These are phyloP conservation scores for Micoletzkya japonica DNA, from an alignment of 2,888 invertebrate species.

Conservation along the genomic window DNA sequence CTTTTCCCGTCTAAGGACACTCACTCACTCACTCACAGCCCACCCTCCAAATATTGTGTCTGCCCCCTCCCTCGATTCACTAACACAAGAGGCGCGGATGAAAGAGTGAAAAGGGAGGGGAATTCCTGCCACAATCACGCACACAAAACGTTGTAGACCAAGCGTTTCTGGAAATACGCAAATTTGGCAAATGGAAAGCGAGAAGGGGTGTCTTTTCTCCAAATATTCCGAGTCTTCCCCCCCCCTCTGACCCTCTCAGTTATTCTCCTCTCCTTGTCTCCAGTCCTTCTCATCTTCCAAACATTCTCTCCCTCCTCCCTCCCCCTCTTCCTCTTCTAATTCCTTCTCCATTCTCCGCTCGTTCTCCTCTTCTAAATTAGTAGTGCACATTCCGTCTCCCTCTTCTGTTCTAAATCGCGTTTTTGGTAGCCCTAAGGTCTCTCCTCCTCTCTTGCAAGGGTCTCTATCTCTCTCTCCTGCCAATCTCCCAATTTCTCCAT, in stretches of 20 bases:
- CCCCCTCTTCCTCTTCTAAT: neutral
- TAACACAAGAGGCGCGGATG: too few relatives aligned
- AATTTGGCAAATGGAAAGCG: constrained; percentile 16
- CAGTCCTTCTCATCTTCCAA: too few relatives aligned
- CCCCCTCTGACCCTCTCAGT: constrained; percentile 1
- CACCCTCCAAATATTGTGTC: too few relatives aligned
- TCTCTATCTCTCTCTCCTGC: constrained; percentile 9
- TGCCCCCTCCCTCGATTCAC: too few relatives aligned
- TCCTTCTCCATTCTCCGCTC: too few relatives aligned
- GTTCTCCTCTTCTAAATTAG: neutral
- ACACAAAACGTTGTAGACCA: too few relatives aligned
- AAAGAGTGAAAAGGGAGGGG: too few relatives aligned
- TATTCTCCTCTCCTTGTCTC: constrained; percentile 9
- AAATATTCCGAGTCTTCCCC: constrained; percentile 5
- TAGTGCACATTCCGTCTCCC: neutral
- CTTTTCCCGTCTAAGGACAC: too few relatives aligned
- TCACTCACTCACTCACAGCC: too few relatives aligned
- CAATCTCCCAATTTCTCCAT: neutral
- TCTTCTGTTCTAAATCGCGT: constrained; percentile 22
- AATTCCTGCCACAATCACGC: too few relatives aligned
- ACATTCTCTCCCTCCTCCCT: neutral
- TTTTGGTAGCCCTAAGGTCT: constrained; percentile 17
- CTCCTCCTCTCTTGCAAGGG: constrained; percentile 18
- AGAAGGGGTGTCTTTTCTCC: constrained; percentile 2
- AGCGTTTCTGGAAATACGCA: too few relatives aligned